Conservation (phyloP, 2,113 vertebrate species). For the zebrafish (Danio rerio) region DNA sequence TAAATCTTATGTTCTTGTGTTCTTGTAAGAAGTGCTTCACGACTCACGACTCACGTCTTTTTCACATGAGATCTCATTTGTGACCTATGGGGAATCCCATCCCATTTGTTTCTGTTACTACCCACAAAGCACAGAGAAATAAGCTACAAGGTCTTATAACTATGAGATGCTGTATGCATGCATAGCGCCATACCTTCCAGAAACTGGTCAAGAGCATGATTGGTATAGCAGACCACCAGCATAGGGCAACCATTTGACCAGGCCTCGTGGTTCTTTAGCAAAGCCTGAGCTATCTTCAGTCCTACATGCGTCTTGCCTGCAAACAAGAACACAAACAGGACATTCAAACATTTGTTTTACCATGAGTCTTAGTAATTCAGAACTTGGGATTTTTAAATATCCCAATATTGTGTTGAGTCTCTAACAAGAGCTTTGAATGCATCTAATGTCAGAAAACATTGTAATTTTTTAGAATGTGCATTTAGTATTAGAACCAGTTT, state of each 20-base stretch:
- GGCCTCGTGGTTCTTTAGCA: conserved; percentile 77
- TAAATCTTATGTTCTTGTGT: too few species aligned
- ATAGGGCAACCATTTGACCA: conserved; percentile 79
- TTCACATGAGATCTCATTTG: neutral
- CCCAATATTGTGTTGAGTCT: too few species aligned
- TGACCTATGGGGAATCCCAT: neutral
- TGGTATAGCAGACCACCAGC: conserved; percentile 95
- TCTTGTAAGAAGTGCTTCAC: too few species aligned
- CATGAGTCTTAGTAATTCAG: neutral
- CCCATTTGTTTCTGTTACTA: neutral
- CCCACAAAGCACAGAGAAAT: neutral
- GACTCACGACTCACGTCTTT: too few species aligned
- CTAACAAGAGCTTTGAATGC: too few species aligned
- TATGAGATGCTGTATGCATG: too few species aligned
- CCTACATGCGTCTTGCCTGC: conserved; percentile 93
- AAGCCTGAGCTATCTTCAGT: conserved; percentile 88
- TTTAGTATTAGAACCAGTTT: too few species aligned
- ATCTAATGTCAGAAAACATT: too few species aligned
- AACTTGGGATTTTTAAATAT: neutral
- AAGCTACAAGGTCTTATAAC: neutral
- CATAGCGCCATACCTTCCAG: conserved; percentile 85
- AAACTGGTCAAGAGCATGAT: conserved; percentile 97
- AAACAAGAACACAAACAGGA: conserved; percentile 54
- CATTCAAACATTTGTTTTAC: neutral
- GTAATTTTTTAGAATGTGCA: too few species aligned